Evolutionary conservation across 2,888 invertebrate genomes (phyloP), one percentile per base, ranked within the genome.

Genomic region (Callimorpha dominula): DNA sequence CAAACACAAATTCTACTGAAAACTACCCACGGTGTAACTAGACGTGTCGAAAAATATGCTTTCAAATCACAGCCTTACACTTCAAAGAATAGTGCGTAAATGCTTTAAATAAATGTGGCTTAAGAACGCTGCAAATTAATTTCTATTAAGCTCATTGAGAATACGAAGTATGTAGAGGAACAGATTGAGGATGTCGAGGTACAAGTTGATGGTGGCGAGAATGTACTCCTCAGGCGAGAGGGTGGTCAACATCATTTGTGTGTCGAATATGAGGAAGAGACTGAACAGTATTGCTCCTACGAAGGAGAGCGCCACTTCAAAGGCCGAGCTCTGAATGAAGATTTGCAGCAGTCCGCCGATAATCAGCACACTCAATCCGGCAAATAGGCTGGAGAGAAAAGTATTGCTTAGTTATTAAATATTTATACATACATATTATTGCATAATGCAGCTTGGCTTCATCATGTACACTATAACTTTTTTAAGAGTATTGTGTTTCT

Each of bases 221-320:
- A 99, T 98, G 92, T 99, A 99, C 88, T 99, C 98, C 90, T 99
- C 98, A 0, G 98, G 97, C 0, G 98, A 98, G 70, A 98, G 93
- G 6, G 96, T 96, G 80, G 97, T 96, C 98, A 98, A 98, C 93
- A 98, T 96, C 94, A 97, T 96, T 89, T 98, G 98, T 0, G 98
- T 98, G 92, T 99, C 99, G 87, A 97, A 97, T 81, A 98, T 96
- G 65, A 98, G 97, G 94, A 98, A 98, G 64, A 98, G 93, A 57
- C 97, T 97, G 93, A 98, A 98, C 65, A 98, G 87, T 9, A 97
- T 91, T 0, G 97, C 97, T 8, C 98, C 98, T 8, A 96, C 97
- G 80, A 98, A 94, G 0, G 98, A 97, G 15, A 98, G 93, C 0
- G 96, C 92, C 20, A 98, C 90, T 88, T 98, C 98, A 83, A 98